A percentile compares a stretch with the other conserved stretches of the same genome.
phyloP scores from a whole-genome alignment of 2,113 vertebrate genomes.

The Antechinus stuartii region DNA sequence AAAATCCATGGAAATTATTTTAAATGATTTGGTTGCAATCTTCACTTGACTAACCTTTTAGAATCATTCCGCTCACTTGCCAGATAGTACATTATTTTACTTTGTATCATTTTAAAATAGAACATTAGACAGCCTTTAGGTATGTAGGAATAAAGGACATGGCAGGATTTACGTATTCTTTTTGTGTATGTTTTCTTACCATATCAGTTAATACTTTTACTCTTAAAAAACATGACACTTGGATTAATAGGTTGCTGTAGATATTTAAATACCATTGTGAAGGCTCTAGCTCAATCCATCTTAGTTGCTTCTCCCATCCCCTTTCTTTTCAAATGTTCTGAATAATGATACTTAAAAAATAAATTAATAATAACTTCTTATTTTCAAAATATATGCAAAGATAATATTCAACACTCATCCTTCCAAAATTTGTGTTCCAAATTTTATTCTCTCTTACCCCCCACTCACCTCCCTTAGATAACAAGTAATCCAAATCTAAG shows the following conservation, averaged over 20 bases:
- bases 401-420: too few relatives aligned
- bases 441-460: too few relatives aligned
- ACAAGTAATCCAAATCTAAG: too few relatives aligned
- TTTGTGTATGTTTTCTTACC: background rate
- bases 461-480: too few relatives aligned
- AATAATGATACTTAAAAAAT: background rate
- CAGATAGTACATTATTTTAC: slow-evolving; percentile 13
- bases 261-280: background rate
- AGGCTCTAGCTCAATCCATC: background rate
- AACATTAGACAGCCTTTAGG: background rate
- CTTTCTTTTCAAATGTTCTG: background rate
- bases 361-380: too few relatives aligned
- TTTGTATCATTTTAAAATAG: background rate
- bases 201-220: background rate
- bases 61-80: slow-evolving; percentile 26
- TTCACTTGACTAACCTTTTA: slow-evolving; percentile 41
- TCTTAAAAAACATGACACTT: background rate
- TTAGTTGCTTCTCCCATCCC: background rate
- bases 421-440: too few relatives aligned
- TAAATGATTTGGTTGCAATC: slow-evolving; percentile 59
- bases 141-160: background rate
- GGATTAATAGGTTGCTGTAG: slow-evolving; percentile 8
- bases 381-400: too few relatives aligned
- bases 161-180: background rate
- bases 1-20: slow-evolving; percentile 59